phyloP scores from a whole-genome alignment of 2,888 invertebrate species.

The Spisula subtruncata region DNA sequence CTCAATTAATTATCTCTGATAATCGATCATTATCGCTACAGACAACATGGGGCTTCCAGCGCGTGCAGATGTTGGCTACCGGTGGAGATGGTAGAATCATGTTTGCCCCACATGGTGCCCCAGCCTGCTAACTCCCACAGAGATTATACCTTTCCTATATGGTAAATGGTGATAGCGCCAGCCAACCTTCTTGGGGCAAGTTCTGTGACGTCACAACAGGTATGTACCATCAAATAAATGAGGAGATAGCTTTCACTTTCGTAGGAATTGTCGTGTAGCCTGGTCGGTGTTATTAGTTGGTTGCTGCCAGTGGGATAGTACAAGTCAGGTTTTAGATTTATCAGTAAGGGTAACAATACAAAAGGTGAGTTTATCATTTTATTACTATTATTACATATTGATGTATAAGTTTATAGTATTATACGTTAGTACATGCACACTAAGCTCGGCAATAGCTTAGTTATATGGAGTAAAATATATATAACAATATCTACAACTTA shows the following conservation, averaged over 20 bases:
- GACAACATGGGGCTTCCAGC: conserved; percentile 24
- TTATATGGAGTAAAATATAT: background rate
- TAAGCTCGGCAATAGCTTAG: background rate
- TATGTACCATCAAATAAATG: conserved; percentile 64
- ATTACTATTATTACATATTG: background rate
- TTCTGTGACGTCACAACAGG: conserved; percentile 67
- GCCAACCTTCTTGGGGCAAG: conserved; percentile 65
- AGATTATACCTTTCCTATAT: conserved; percentile 66
- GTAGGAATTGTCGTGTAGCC: conserved; percentile 68
- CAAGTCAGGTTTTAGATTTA: conserved; percentile 35
- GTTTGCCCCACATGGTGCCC: conserved; percentile 54
- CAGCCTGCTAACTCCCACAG: conserved; percentile 42
- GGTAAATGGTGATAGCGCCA: conserved; percentile 68
- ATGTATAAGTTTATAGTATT: conserved; percentile 5
- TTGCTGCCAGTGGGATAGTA: conserved; percentile 49
- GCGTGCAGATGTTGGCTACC: conserved; percentile 34
- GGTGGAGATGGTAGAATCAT: conserved; percentile 19
- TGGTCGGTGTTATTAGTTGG: conserved; percentile 61
- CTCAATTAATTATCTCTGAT: conserved; percentile 17
- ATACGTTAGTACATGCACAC: background rate
- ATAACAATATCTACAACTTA: background rate
- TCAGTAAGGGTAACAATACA: conserved; percentile 45
- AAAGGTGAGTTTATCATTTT: conserved; percentile 50
- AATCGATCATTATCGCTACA: conserved; percentile 26
- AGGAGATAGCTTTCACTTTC: conserved; percentile 71